Conservation (phyloP, 1,140 invertebrate species). For the Eurytemora carolleeae region DNA sequence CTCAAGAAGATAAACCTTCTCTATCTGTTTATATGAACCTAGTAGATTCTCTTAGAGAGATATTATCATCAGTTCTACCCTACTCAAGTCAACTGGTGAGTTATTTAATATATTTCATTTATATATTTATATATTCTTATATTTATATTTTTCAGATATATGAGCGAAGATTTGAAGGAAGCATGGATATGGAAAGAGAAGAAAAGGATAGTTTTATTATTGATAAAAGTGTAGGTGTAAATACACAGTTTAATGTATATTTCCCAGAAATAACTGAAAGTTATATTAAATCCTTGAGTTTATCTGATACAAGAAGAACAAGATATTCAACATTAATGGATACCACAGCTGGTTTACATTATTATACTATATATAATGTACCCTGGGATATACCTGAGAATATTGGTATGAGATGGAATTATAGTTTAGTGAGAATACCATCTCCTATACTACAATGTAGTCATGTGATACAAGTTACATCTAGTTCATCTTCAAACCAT, state of each 20-base stretch:
- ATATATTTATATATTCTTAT: not conserved
- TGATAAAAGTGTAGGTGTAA: not conserved
- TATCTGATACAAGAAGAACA: not conserved
- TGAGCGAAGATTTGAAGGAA: not conserved
- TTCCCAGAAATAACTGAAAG: not conserved
- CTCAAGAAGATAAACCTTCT: not conserved
- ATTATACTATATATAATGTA: not conserved
- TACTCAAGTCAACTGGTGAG: constrained; percentile 7
- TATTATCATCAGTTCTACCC: not conserved
- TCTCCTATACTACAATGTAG: not conserved
- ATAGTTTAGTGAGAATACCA: not conserved
- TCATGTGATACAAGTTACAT: not conserved
- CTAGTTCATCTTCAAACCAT: not conserved
- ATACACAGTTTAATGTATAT: not conserved
- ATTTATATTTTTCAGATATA: not conserved
- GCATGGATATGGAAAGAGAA: not conserved
- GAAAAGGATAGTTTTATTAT: too few relatives aligned
- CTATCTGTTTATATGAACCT: constrained; percentile 3
- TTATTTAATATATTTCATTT: not conserved
- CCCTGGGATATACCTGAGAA: not conserved
- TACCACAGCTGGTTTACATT: not conserved
- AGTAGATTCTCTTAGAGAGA: constrained; percentile 7
- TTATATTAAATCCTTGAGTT: not conserved
- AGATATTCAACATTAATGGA: not conserved
- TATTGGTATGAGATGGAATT: not conserved